Percentiles rank a stretch among this genome's conserved stretches.
These are phyloP conservation scores for Diabrotica undecimpunctata DNA, from an alignment of 1,140 invertebrate genomes.

Conservation along the genomic window DNA sequence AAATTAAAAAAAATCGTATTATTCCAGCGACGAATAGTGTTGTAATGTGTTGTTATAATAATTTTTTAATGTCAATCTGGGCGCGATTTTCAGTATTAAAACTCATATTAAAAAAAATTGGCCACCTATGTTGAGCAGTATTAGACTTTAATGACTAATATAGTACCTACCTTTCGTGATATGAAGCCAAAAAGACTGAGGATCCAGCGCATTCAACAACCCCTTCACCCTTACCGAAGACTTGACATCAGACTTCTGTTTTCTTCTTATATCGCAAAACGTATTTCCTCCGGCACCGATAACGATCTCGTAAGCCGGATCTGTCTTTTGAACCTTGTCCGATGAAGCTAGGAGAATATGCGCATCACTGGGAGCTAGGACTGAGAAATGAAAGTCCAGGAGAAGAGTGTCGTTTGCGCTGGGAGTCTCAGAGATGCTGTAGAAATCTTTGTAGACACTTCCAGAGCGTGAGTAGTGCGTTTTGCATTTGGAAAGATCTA, in stretches of 20 bases:
- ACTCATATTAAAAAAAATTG: too few species aligned
- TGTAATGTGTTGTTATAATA: too few species aligned
- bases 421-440: slow-evolving; percentile 38
- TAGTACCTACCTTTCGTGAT: slow-evolving; percentile 50
- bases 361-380: slow-evolving; percentile 56
- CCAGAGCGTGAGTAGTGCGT: slow-evolving; percentile 50
- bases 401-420: slow-evolving; percentile 35
- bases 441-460: slow-evolving; percentile 52
- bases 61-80: too few species aligned
- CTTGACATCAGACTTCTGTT: slow-evolving; percentile 50
- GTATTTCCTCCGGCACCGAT: slow-evolving; percentile 59
- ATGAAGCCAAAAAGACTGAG: slow-evolving; percentile 56
- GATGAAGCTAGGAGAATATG: slow-evolving; percentile 56
- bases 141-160: too few species aligned
- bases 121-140: too few species aligned
- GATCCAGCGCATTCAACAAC: slow-evolving; percentile 52
- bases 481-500: slow-evolving; percentile 48
- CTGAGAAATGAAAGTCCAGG: slow-evolving; percentile 57
- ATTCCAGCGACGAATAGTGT: too few species aligned
- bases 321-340: slow-evolving; percentile 39
- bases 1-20: too few species aligned
- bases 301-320: slow-evolving; percentile 61
- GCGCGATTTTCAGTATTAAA: too few species aligned
- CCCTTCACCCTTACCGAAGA: slow-evolving; percentile 48
- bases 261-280: slow-evolving; percentile 57